Evolutionary conservation across 1,140 invertebrate species (phyloP), one percentile per base, ranked within the genome.

Genomic region (Polypedilum pembai): DNA sequence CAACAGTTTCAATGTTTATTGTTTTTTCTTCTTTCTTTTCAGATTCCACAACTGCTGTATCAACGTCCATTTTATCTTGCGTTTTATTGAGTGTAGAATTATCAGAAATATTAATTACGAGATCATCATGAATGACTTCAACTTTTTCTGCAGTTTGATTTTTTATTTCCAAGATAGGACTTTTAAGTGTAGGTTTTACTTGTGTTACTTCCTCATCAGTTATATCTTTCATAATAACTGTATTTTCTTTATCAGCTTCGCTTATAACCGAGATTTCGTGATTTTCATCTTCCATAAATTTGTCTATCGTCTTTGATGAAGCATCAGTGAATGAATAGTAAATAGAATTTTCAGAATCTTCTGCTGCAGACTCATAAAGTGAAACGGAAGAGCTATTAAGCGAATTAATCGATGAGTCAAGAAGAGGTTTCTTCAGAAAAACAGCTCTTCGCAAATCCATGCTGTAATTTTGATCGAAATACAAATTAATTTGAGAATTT

Each of bases 191-290:
- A 4, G 8, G 3, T 69, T 20, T 18, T 1, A 7, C 7, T 69
- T 69, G 7, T 20, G 15, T 1, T 8, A 69, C 65, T 21, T 21
- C 10, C 20, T 69, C 65, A 10, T 69, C 5, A 69, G 17, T n/a
- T 20, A 69, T 69, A 12, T 69, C 15, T 20, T 69, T 69, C 20
- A 69, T 69, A 69, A 69, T 69, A 8, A 21, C 20, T 69, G 17
- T 69, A 69, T 69, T 69, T 69, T 69, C 65, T 18, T 69, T 69
- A 69, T 69, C 65, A 69, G 8, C 65, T 69, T 69, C 65, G 18
- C 20, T 69, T 69, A 20, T 5, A 3, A 69, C 20, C 17, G 4
- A 7, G 10, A 8, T 69, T 8, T 21, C 18, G 17, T 20, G 17
- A 20, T 18, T 21, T 69, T 69, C 65, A 69, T 4, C 7, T 21